Base-by-base conservation (phyloP, 2,113 vertebrate species). In the Furnarius figulus region DNA sequence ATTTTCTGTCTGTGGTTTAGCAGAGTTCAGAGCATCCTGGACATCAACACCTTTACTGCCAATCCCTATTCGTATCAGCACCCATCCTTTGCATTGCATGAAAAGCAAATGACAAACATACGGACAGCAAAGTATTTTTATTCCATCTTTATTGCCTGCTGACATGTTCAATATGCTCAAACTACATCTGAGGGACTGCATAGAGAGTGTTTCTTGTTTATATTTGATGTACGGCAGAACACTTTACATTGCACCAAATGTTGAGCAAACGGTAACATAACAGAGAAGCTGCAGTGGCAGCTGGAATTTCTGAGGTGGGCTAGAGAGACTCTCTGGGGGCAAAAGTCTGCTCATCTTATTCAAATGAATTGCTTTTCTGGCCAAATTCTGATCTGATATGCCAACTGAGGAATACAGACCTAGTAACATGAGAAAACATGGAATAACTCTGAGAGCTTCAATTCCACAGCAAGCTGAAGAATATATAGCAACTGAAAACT, bases 241-340 rank as follows among this genome's bases (percentile, higher is more conserved):
- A 96, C 95, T 97, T 96, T 96, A 96, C 96, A 97, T 97, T 96
- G 93, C 94, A 96, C 95, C 96, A 97, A 97, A 97, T 96, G 96
- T 96, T 97, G 95, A 97, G 88, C 96, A 95, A 97, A 96, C 96
- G 95, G 96, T 95, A 96, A 95, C 90, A 89, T 93, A 97, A 94
- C 93, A 95, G 95, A 96, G 93, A 91, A 97, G 90, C 95, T 96
- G 95, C 92, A 93, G 90, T 79, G 87, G 96, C 93, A 97, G 96
- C 95, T 96, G 96, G 96, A 96, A 97, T 97, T 96, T 97, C 88
- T 96, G 93, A 96, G 96, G 96, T 95, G 93, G 96, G 90, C 93
- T 97, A 96, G 80, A 95, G 95, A 96, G 96, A 93, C 95, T 94
- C 95, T 95, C 95, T 86, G 82, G 61, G 92, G 93, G 96, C 95